Evolutionary conservation across 1,140 invertebrate genomes (phyloP), one percentile per base, ranked within the genome.

Genomic region (Ips typographus): DNA sequence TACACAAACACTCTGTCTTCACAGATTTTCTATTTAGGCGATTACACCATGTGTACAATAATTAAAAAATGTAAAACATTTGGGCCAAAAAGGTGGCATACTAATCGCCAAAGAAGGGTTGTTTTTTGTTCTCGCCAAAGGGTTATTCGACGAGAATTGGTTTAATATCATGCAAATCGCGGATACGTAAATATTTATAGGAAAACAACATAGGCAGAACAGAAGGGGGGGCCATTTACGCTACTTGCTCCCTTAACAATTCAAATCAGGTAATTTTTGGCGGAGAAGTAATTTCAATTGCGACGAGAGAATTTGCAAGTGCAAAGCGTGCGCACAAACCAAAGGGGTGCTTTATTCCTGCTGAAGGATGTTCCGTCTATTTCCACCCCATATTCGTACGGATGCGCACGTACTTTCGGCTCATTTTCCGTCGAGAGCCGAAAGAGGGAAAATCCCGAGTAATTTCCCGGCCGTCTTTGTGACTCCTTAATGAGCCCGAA

Each of bases 221-320:
- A 67, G 36, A 56, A n/a, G 40, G 42, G 22, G 37, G 5, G 22
- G 40, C 38, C 41, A 56, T 67, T 57, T 59, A 67, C 65, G 43
- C 8, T 22, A 22, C 22, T 67, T 59, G 37, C 56, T 42, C n/a
- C 37, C 37, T 58, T 58, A 59, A 42, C 65, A 67, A 67, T 67
- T 67, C 55, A 67, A 67, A 67, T 67, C 65, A 67, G 56, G 65
- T 51, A 58, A 58, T 67, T 67, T 67, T 59, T 58, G 56, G 53
- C 55, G 40, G 65, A 59, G 56, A 59, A 59, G 63, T 67, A 58
- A 67, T 67, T 67, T 67, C 65, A 67, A 67, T 67, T 67, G 55
- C 43, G 42, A 59, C 42, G 55, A 57, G 52, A 47, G 39, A 44
- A 57, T 58, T 42, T 43, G 43, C 40, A 57, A 43, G n/a, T 59